Percentiles rank a stretch among this genome's conserved stretches.
Evolutionary conservation across 2,113 vertebrate species (phyloP).

Genomic region (Cyphomyrus discorhynchus): DNA sequence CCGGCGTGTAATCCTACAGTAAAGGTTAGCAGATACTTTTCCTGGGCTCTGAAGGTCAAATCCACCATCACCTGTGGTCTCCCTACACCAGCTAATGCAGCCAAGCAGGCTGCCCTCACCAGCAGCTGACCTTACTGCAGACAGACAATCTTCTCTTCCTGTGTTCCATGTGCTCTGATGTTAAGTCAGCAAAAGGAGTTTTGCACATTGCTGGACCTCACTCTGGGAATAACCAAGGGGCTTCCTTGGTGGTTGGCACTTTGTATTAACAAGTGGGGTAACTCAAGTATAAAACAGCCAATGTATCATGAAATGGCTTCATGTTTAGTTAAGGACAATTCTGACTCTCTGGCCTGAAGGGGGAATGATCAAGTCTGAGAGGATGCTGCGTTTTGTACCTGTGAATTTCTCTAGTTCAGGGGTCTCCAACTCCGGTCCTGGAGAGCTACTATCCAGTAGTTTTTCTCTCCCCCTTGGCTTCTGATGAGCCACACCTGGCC

Average conservation of each 20-base stretch:
- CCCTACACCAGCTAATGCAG: background rate
- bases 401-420: background rate
- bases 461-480: too few relatives aligned
- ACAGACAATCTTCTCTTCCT: background rate
- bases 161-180: background rate
- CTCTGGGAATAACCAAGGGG: background rate
- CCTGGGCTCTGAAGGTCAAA: background rate
- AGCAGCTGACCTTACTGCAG: background rate
- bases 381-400: background rate
- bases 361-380: background rate
- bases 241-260: background rate
- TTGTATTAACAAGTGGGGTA: background rate
- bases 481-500: too few relatives aligned
- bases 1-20: background rate
- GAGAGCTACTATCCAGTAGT: too few relatives aligned
- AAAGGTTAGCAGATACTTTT: background rate
- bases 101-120: background rate
- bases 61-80: background rate
- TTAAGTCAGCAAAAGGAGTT: background rate
- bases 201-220: background rate
- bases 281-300: background rate
- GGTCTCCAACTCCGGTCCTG: too few relatives aligned
- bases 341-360: background rate
- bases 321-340: background rate
- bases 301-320: background rate